These are phyloP conservation scores for Porites lobata DNA, from an alignment of 92 coral and sea anemone species.

Conservation along the genomic window DNA sequence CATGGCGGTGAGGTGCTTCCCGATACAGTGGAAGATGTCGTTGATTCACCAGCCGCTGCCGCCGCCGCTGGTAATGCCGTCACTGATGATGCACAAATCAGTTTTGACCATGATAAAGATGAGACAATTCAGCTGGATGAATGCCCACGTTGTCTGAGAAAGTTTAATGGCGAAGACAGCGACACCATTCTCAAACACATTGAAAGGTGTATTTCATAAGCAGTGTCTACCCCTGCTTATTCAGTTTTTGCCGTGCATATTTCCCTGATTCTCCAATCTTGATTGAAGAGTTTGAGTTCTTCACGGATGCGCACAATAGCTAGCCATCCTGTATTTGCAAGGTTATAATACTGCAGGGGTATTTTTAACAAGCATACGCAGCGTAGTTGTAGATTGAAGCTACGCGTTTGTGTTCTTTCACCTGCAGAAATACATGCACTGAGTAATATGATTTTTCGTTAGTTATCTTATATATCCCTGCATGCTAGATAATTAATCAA, in stretches of 20 bases:
- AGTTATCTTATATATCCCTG: too few species aligned
- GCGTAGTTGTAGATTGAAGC: too few species aligned
- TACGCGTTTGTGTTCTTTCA: too few species aligned
- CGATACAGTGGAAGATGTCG: constrained; percentile 55
- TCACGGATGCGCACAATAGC: background rate
- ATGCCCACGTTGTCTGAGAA: constrained; percentile 84
- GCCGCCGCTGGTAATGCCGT: background rate
- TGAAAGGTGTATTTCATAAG: constrained; percentile 72
- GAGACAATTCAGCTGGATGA: constrained; percentile 38
- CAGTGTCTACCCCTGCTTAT: background rate
- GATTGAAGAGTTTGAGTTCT: too few species aligned
- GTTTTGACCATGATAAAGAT: background rate
- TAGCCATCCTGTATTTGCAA: background rate
- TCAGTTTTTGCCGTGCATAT: constrained; percentile 74
- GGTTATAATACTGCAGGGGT: too few species aligned
- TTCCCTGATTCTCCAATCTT: background rate
- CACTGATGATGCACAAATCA: background rate
- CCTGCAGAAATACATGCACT: too few species aligned
- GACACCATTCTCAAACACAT: constrained; percentile 61
- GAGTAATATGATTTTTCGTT: too few species aligned
- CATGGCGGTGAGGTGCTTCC: constrained; percentile 88
- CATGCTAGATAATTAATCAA: too few species aligned
- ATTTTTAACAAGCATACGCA: too few species aligned
- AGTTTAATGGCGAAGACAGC: constrained; percentile 52
- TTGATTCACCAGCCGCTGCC: constrained; percentile 11